Percentiles rank a stretch among this genome's conserved stretches.
These are phyloP conservation scores for Enteromius trimaculatus DNA, from an alignment of 2,797 vertebrate species.

Conservation along the genomic window DNA sequence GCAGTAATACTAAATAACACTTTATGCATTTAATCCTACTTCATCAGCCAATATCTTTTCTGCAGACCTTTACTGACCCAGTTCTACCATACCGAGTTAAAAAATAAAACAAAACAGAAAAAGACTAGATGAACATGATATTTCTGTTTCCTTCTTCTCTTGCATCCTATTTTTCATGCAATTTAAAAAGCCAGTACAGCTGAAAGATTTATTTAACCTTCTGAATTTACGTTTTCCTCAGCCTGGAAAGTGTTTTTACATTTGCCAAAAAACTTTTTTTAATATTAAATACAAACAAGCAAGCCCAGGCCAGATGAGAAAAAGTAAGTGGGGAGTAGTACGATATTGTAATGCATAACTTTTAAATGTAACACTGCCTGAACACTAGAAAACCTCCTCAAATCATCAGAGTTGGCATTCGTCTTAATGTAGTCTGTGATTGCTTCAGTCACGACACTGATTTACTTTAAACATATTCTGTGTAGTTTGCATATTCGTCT, in stretches of 20 bases:
- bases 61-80: too few species aligned
- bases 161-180: neutral
- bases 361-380: neutral
- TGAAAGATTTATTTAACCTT: neutral
- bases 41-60: too few species aligned
- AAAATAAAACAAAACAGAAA: too few species aligned
- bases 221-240: neutral
- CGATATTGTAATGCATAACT: neutral
- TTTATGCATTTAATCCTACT: too few species aligned
- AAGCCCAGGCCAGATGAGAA: neutral
- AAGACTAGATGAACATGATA: too few species aligned
- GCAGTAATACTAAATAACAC: too few species aligned
- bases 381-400: neutral
- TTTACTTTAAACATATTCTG: conserved; percentile 24
- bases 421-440: conserved; percentile 1
- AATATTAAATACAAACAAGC: neutral
- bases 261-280: neutral
- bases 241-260: neutral
- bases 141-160: neutral
- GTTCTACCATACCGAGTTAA: too few species aligned
- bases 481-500: conserved; percentile 38
- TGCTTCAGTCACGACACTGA: conserved; percentile 10
- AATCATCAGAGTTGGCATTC: neutral
- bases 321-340: neutral
- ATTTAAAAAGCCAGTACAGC: neutral